Conservation (phyloP, 2,888 invertebrate species). For the Drosophila crucigera region DNA sequence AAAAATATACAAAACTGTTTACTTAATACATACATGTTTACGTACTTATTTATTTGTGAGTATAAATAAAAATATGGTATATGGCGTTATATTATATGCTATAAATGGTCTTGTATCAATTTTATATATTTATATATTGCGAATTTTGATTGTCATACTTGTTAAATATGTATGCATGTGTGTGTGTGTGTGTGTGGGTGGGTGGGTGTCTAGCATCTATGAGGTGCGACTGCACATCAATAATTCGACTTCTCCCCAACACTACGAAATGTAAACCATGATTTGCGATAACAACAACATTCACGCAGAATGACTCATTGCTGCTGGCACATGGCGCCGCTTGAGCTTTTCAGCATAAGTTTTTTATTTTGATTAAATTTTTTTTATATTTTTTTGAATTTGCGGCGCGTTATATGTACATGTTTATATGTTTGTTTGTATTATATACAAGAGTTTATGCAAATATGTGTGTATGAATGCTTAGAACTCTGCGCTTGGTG, state of each 20-base stretch:
- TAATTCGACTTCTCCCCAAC: constrained; percentile 7
- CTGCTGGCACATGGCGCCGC: constrained; percentile 47
- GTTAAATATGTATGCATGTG: background rate
- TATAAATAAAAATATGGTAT: background rate
- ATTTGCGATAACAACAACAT: constrained; percentile 36
- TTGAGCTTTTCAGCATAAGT: constrained; percentile 52
- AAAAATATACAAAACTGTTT: background rate
- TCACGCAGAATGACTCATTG: constrained; percentile 41
- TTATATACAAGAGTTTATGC: constrained; percentile 9
- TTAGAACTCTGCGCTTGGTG: constrained; percentile 27
- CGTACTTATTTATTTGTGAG: background rate
- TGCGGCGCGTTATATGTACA: constrained; percentile 7
- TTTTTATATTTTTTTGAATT: constrained; percentile 17
- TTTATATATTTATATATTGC: constrained; percentile 4
- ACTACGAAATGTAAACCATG: constrained; percentile 41
- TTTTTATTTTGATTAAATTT: constrained; percentile 56
- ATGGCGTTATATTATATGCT: background rate
- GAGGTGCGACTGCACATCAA: constrained; percentile 27
- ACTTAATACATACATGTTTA: background rate
- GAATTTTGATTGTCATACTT: constrained; percentile 3
- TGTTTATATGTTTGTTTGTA: background rate
- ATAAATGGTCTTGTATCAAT: constrained; percentile 9
- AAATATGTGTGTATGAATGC: constrained; percentile 23
- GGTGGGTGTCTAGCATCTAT: constrained; percentile 11
- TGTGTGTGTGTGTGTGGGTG: background rate